Evolutionary conservation across 1,140 invertebrate species (phyloP), one percentile per base, ranked within the genome.

Genomic region (Ceratitis capitata): DNA sequence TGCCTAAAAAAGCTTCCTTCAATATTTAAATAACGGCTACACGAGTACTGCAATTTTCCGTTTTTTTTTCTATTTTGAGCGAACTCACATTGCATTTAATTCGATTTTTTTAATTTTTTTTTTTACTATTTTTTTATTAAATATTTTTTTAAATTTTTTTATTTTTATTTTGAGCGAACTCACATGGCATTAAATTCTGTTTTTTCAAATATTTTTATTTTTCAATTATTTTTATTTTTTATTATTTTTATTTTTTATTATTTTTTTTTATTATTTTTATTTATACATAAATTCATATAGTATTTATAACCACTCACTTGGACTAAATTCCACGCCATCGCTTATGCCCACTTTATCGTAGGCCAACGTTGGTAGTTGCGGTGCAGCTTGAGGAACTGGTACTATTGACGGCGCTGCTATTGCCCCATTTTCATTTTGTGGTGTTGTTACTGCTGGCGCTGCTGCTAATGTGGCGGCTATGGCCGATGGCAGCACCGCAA

Each of bases 241-340:
- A n/a, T n/a, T n/a, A n/a, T n/a, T n/a, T 6, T 53, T 16, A 19
- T 69, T 69, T 26, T 82, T 82, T 16, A 16, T 12, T 45, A 51
- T 26, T 14, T 29, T 83, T 83, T 83, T 83, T 83, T 19, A 26
- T 47, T 32, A 83, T 19, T 53, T 4, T 23, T 23, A 83, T 26
- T 23, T 69, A 84, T 5, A 47, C 9, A 74, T 6, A 49, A 4
- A 84, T 47, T 35, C 51, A 85, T 61, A n/a, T 45, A n/a, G n/a
- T n/a, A n/a, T n/a, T n/a, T n/a, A 12, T 83, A 83, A 45, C 42
- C 45, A 69, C 64, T 58, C 88, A 90, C 89, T 88, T 88, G 88
- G 82, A 84, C 86, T 85, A 51, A 86, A 86, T 86, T 88, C 87
- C 86, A 78, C 74, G 85, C 69, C 82, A 61, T 84, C 87, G 32